A percentile compares a stretch with the other conserved stretches of the same genome.
Evolutionary conservation across 2,113 vertebrate species (phyloP).

Genomic region (Chloropsis hardwickii): DNA sequence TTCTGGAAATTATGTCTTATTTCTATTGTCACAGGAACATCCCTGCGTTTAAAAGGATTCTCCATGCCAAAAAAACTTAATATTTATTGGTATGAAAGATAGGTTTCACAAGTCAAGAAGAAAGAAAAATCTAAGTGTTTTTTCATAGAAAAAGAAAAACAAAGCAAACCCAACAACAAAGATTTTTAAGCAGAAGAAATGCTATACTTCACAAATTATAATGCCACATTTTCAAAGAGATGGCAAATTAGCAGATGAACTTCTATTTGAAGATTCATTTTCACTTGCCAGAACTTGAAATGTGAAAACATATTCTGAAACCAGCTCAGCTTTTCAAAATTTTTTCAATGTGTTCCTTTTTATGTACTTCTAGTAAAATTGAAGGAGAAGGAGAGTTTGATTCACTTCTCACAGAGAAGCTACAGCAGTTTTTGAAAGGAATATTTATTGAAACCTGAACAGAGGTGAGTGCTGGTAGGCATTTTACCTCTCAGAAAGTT

Average conservation of each 20-base stretch:
- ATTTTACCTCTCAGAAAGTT: not conserved
- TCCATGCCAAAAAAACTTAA: not conserved
- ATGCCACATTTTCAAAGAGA: not conserved
- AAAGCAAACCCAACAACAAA: not conserved
- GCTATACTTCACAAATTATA: not conserved
- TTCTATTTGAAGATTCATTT: not conserved
- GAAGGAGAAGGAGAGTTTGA: not conserved
- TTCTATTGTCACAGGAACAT: not conserved
- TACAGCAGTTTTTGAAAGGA: not conserved
- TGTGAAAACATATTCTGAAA: not conserved
- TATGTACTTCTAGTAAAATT: not conserved
- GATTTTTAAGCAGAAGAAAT: not conserved
- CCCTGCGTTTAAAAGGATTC: not conserved
- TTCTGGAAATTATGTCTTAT: not conserved
- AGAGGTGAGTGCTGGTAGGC: not conserved
- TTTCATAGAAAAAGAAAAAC: not conserved
- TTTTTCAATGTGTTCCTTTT: not conserved
- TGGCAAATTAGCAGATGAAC: not conserved
- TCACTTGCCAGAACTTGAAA: not conserved
- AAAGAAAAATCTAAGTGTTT: not conserved
- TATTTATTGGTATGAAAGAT: not conserved
- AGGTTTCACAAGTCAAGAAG: not conserved
- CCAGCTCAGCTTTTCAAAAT: not conserved
- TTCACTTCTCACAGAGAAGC: not conserved
- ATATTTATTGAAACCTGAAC: not conserved